phyloP scores from a whole-genome alignment of 2,113 vertebrate genomes.

The Coptodon bakossiorum region DNA sequence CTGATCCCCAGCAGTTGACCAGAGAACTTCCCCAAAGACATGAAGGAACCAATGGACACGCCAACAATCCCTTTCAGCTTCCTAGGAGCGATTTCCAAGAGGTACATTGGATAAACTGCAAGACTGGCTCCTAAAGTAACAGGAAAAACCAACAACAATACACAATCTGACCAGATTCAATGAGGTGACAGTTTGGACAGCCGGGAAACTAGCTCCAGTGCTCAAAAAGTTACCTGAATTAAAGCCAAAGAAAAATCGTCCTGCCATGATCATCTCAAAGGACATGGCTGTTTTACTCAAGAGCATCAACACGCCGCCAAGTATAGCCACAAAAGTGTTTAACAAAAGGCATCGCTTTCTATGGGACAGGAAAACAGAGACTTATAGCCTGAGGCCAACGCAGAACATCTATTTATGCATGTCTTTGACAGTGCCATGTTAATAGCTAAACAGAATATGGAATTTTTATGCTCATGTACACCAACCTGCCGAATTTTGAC shows the following conservation, averaged over 20 bases:
- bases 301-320: conserved; percentile 63
- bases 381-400: not conserved
- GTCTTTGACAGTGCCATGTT: not conserved
- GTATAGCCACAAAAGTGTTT: conserved; percentile 61
- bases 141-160: not conserved
- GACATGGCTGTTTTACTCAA: conserved; percentile 56
- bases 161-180: not conserved
- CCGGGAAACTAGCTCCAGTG: not conserved
- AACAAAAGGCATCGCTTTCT: conserved; percentile 68
- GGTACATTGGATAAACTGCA: conserved; percentile 67
- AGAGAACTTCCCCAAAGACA: conserved; percentile 69
- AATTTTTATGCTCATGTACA: not conserved
- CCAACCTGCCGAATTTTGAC: conserved; percentile 59
- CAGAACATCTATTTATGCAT: not conserved
- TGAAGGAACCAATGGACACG: conserved; percentile 61
- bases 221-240: conserved; percentile 50
- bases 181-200: not conserved
- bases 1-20: conserved; percentile 80
- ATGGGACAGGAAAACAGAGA: not conserved
- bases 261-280: conserved; percentile 75
- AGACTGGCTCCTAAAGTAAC: conserved; percentile 60
- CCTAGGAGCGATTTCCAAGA: conserved; percentile 73
- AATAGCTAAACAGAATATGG: not conserved
- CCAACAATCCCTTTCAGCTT: conserved; percentile 67
- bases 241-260: conserved; percentile 61